Base-by-base conservation (phyloP, 2,113 vertebrate species). In the Ailuropoda melanoleuca region DNA sequence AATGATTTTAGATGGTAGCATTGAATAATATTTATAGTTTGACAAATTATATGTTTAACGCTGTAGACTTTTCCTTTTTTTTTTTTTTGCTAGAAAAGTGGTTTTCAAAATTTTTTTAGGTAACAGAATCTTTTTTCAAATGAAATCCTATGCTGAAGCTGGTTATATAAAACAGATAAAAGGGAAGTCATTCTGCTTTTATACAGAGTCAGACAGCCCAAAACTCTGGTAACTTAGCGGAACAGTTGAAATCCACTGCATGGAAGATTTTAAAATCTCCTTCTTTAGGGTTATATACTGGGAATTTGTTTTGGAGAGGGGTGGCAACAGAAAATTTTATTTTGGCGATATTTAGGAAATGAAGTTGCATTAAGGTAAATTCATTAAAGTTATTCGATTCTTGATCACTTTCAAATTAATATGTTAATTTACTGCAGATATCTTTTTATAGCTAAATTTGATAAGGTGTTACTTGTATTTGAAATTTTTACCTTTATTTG, bases 11-110 rank as follows among this genome's bases (percentile, higher is more conserved):
- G 53, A 64, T 90, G 50, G 29, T 88, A 8, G n/a, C 2, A 37
- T 24, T 92, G n/a, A 90, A 58, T 93, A 39, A n/a, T 94, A 82
- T 88, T 96, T 95, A 77, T 4, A 75, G 50, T 88, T 94, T 83
- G 64, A 92, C 31, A 62, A 80, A 83, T 87, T 29, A 70, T 56
- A 13, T 23, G 77, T 60, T 70, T 77, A 88, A 92, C 6, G 48
- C 7, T 68, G 0, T 18, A 80, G 24, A 8, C 4, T 26, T 34
- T 66, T 66, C 31, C 17, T 10, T 68, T 37, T 68, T 37, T 46
- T 8, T 46, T 74, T 66, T 13, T 80, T 78, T 93, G 34, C 72
- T 94, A 64, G 19, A 62, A 53, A 90, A 91, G 9, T 64, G 43
- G 12, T 88, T 96, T 83, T 62, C 3, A 64, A 48, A 55, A 24